Conservation (phyloP, 2,888 invertebrate species). For the Scaptomyza parva region DNA sequence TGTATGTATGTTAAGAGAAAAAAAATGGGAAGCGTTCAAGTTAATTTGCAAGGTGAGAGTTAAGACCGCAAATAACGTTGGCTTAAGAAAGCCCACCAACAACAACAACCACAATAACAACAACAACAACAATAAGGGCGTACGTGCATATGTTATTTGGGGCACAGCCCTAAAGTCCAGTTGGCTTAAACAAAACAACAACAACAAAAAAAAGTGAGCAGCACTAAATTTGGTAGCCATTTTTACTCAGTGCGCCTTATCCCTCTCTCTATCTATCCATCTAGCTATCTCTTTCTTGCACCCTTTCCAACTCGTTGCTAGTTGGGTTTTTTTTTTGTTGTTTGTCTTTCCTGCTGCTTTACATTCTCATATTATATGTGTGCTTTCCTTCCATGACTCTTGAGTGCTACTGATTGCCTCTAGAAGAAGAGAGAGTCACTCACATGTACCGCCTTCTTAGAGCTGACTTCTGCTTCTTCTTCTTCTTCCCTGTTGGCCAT, state of each 20-base stretch:
- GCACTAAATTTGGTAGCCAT: constrained; percentile 60
- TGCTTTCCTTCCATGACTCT: constrained; percentile 45
- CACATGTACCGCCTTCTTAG: constrained; percentile 57
- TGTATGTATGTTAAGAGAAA: too few species aligned
- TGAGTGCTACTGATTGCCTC: constrained; percentile 65
- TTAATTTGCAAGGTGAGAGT: constrained; percentile 63
- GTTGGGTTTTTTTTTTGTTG: constrained; percentile 3
- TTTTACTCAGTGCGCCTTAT: constrained; percentile 32
- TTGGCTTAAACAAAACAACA: constrained; percentile 32
- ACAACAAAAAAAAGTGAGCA: too few species aligned
- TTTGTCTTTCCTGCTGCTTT: constrained; percentile 55
- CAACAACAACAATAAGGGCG: constrained; percentile 44
- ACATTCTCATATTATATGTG: constrained; percentile 57
- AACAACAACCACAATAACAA: constrained; percentile 2
- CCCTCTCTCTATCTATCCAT: constrained; percentile 11
- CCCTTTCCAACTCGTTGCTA: not conserved
- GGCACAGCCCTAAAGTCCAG: constrained; percentile 53
- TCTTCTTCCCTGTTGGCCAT: constrained; percentile 67
- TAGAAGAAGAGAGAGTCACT: constrained; percentile 40
- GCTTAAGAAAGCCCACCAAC: constrained; percentile 21
- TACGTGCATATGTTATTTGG: constrained; percentile 43
- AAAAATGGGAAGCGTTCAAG: constrained; percentile 43
- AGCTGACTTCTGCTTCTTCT: constrained; percentile 22
- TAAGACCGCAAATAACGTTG: constrained; percentile 16
- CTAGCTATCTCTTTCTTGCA: constrained; percentile 13